Percentiles rank a stretch among this genome's conserved stretches.
Conservation (phyloP, 2,113 vertebrate genomes). For the Microcebus griseorufus region DNA sequence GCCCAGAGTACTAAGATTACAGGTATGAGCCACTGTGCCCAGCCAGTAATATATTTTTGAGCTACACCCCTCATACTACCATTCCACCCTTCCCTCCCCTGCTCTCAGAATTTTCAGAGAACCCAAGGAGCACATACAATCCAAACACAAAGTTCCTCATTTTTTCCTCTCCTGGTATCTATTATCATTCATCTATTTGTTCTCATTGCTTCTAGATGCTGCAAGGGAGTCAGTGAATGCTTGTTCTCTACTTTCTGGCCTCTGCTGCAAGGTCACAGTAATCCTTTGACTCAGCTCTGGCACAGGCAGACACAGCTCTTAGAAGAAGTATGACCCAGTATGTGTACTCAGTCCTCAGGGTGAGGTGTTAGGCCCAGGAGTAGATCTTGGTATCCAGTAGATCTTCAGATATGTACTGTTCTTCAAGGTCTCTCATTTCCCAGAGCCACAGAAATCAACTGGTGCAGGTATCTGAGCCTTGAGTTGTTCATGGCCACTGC, state of each 20-base stretch:
- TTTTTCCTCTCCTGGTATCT: neutral
- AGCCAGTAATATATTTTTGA: neutral
- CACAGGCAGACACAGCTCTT: neutral
- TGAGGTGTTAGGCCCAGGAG: neutral
- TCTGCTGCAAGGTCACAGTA: neutral
- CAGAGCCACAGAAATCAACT: neutral
- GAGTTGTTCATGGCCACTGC: neutral
- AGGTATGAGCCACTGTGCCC: no score
- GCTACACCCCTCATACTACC: accelerated
- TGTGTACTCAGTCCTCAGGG: neutral
- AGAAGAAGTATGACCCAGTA: neutral
- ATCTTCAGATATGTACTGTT: neutral
- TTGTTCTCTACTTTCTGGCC: neutral
- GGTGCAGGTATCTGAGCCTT: neutral
- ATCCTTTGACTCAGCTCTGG: neutral
- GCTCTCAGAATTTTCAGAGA: neutral
- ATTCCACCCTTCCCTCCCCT: neutral
- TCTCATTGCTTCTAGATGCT: neutral
- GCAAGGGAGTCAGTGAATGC: neutral
- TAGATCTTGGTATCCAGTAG: neutral
- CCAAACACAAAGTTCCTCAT: neutral
- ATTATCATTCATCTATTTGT: neutral
- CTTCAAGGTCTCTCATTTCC: neutral
- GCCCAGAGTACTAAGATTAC: no score
- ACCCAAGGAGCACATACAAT: neutral